Evolutionary conservation across 2,888 invertebrate species (phyloP).

Genomic region (Drosophila austrosaltans): DNA sequence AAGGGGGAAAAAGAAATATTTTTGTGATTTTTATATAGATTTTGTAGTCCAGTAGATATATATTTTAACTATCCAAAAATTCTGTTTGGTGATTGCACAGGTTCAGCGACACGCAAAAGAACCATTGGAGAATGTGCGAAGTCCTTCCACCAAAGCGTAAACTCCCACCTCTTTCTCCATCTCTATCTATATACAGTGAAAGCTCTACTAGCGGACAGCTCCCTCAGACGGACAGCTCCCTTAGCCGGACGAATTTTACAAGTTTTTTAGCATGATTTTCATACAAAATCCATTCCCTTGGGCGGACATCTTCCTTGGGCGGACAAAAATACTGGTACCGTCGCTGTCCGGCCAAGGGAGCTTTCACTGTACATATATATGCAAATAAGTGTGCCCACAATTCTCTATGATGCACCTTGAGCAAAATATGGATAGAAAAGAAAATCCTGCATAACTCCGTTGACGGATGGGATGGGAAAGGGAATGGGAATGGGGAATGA

Average conservation of each 20-base stretch:
- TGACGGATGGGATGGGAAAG: not conserved
- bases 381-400: constrained; percentile 66
- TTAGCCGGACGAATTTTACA: too few relatives aligned
- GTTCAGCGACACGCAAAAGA: constrained; percentile 69
- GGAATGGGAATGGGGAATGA: not conserved
- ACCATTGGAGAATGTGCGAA: constrained; percentile 45
- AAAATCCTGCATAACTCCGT: constrained; percentile 47
- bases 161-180: constrained; percentile 14
- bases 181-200: not conserved
- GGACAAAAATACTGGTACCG: too few relatives aligned
- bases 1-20: too few relatives aligned
- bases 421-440: constrained; percentile 74
- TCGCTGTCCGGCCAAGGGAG: too few relatives aligned
- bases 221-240: too few relatives aligned
- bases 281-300: too few relatives aligned
- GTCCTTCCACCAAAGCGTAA: constrained; percentile 6
- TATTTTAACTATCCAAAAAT: constrained; percentile 25
- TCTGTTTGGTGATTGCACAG: constrained; percentile 23
- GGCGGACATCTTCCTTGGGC: too few relatives aligned
- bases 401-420: constrained; percentile 68
- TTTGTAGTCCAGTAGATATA: too few relatives aligned
- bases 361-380: too few relatives aligned
- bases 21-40: too few relatives aligned
- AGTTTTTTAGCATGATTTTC: too few relatives aligned
- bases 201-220: too few relatives aligned